Conservation (phyloP, 2,888 invertebrate species). For the Eupithecia pulchellata region DNA sequence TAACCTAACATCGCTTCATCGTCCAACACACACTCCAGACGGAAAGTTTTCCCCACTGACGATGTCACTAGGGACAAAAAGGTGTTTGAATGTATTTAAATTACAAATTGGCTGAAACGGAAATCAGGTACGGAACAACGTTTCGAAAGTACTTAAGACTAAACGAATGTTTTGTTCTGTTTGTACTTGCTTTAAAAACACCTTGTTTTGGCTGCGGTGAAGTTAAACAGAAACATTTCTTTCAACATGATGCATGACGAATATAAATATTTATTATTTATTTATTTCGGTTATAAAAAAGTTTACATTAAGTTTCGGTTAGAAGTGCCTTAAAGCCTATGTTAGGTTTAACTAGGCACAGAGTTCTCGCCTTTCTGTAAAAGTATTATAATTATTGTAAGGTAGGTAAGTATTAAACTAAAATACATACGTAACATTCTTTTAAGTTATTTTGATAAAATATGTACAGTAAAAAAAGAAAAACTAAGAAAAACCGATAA, state of each 20-base stretch:
- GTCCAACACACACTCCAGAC: background rate
- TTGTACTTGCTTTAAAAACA: background rate
- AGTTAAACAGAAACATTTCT: background rate
- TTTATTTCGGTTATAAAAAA: no score
- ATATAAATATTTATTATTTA: background rate
- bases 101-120: constrained; percentile 54
- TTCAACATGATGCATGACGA: background rate
- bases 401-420: no score
- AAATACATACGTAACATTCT: no score
- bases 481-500: no score
- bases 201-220: background rate
- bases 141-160: constrained; percentile 25
- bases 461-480: background rate
- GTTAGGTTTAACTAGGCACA: no score
- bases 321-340: no score
- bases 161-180: background rate
- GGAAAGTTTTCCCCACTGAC: constrained; percentile 45
- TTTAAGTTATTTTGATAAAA: no score
- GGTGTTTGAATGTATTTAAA: constrained; percentile 60
- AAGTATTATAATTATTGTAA: no score
- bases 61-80: constrained; percentile 57
- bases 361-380: no score
- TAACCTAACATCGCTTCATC: background rate
- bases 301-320: no score
- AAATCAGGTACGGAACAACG: constrained; percentile 35